phyloP scores from a whole-genome alignment of 2,888 invertebrate species.

The Aphidoletes aphidimyza region DNA sequence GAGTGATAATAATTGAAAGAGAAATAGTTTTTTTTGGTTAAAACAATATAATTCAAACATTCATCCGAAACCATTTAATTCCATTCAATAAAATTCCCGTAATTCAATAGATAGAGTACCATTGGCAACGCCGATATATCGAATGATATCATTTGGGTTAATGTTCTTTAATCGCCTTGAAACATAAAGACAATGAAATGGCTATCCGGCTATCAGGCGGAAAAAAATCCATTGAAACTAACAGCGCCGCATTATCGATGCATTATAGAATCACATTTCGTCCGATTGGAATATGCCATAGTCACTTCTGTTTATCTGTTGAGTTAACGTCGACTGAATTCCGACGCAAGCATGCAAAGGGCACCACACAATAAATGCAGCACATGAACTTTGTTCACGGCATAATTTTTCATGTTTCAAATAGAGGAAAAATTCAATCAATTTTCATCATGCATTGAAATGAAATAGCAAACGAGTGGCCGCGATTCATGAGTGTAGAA shows the following conservation, averaged over 20 bases:
- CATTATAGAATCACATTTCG: background rate
- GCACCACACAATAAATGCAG: too few relatives aligned
- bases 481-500: background rate
- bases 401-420: too few relatives aligned
- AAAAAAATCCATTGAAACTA: background rate
- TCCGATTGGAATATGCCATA: background rate
- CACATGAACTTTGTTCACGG: background rate
- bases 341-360: too few relatives aligned
- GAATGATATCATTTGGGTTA: constrained; percentile 37
- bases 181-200: background rate
- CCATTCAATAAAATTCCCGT: background rate
- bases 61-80: constrained; percentile 2
- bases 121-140: background rate
- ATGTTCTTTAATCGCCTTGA: constrained; percentile 27
- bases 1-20: constrained; percentile 32
- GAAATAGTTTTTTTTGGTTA: background rate
- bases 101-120: too few relatives aligned
- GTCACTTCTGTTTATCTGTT: background rate
- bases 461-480: background rate
- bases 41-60: background rate
- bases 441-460: background rate
- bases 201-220: background rate
- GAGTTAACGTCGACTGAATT: background rate
- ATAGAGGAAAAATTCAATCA: too few relatives aligned
- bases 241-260: background rate